These are phyloP conservation scores for Paraplagusia blochii DNA, from an alignment of 2,113 vertebrate species.

Conservation along the genomic window DNA sequence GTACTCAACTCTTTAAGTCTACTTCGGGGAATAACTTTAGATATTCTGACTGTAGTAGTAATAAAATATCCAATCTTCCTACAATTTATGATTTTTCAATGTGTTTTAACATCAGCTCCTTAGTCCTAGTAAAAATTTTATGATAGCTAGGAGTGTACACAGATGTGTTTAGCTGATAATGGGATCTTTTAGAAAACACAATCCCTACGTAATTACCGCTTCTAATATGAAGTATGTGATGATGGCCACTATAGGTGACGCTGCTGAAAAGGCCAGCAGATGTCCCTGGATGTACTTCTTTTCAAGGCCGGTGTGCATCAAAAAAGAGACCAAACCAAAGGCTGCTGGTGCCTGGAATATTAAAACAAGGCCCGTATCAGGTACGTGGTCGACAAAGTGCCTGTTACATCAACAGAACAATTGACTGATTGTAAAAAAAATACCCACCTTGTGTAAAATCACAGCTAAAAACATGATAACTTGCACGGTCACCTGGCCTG, in stretches of 20 bases:
- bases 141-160: not conserved
- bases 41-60: too few species aligned
- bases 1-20: too few species aligned
- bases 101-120: too few species aligned
- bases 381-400: not conserved
- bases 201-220: conserved; percentile 54
- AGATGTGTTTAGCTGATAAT: not conserved
- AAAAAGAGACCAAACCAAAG: conserved; percentile 79
- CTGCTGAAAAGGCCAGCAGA: conserved; percentile 76
- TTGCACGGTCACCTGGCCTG: conserved; percentile 75
- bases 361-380: not conserved
- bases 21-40: too few species aligned
- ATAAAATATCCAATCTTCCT: too few species aligned
- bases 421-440: not conserved
- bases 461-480: conserved; percentile 80
- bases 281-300: conserved; percentile 76
- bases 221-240: conserved; percentile 74
- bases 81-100: too few species aligned
- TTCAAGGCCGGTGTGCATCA: conserved; percentile 77
- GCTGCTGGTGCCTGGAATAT: conserved; percentile 75
- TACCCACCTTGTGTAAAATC: conserved; percentile 79
- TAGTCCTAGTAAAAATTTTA: too few species aligned
- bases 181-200: too few species aligned
- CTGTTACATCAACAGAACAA: not conserved
- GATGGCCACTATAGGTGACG: conserved; percentile 75